Base-by-base conservation (phyloP, 2,888 invertebrate species). In the Tortrix viridana region DNA sequence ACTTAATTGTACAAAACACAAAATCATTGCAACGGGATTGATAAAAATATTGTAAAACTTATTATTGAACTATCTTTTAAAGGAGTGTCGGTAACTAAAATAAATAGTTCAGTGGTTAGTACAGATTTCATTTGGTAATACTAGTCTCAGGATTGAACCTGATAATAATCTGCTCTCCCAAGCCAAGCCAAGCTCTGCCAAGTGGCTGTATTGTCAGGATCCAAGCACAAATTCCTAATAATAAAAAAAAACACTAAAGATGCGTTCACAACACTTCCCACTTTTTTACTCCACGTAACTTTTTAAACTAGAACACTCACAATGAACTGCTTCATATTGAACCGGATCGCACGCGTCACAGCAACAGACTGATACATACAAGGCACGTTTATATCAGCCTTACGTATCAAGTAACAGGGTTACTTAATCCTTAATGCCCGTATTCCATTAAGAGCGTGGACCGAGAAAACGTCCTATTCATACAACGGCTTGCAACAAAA, bases 391-490 rank as follows among this genome's bases (percentile, higher is more conserved):
- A 81, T 80, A 81, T 80, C 80, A 81, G 86, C 84, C 86, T 84
- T 85, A 84, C 85, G 85, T 86, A 80, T 81, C 84, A 85, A 86
- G 80, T 83, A 83, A 81, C 81, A 79, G 49, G 54, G 68, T 80
- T 79, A 73, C 79, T 71, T 71, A 72, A 77, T 66, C 69, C 49
- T 58, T 60, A 48, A 55, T 47, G 41, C 58, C 43, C 50, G 23
- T 43, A 63, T 53, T 57, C 26, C 26, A 41, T 57, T 26, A 43
- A 19, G 54, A 53, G 12, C 7, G 22, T 41, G 41, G 41, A 41
- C 41, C 16, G 16, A 48, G 22, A 37, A 56, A 12, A 48, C 60
- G 64, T 64, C 59, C 59, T 50, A 23, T 54, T 22, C 54, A 38
- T 23, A 18, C 32, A 18, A n/a, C 14, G 37, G 16, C 57, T 65